A percentile compares a stretch with the other conserved stretches of the same genome.
These are phyloP conservation scores for Lacerta bilineata DNA, from an alignment of 2,797 vertebrate genomes.

Conservation along the genomic window DNA sequence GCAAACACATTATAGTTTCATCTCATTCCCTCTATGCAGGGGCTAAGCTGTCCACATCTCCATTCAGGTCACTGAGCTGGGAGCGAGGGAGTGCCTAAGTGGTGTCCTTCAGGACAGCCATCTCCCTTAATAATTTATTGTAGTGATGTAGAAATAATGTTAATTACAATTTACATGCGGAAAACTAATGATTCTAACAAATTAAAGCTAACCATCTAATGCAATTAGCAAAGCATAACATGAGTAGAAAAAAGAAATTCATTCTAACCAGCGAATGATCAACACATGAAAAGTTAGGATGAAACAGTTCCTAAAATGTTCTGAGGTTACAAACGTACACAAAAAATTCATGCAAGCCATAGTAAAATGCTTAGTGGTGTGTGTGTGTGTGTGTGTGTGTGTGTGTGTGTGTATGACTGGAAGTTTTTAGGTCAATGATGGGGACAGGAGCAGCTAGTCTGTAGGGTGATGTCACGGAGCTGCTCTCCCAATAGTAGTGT, in stretches of 20 bases:
- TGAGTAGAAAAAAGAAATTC: not conserved
- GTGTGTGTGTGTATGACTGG: no score
- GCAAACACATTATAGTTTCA: not conserved
- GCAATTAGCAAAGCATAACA: slow-evolving; percentile 34
- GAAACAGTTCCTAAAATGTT: not conserved
- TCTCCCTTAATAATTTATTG: slow-evolving; percentile 24
- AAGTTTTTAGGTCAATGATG: no score
- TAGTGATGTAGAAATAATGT: slow-evolving; percentile 29
- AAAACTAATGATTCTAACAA: slow-evolving; percentile 32
- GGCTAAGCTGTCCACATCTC: not conserved
- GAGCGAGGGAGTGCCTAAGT: not conserved
- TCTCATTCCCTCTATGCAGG: not conserved
- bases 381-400: no score
- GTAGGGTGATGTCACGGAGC: no score
- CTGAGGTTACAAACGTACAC: not conserved
- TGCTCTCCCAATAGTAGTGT: no score
- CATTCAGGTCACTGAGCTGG: not conserved
- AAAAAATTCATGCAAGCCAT: no score
- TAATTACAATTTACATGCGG: slow-evolving; percentile 25
- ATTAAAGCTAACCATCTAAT: slow-evolving; percentile 26
- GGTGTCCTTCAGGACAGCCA: not conserved
- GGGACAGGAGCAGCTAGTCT: no score
- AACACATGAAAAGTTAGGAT: not conserved
- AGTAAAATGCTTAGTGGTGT: no score
- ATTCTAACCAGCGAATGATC: not conserved